Evolutionary conservation across 2,888 invertebrate genomes (phyloP), one percentile per base, ranked within the genome.

Genomic region (Hofmannophila pseudospretella): DNA sequence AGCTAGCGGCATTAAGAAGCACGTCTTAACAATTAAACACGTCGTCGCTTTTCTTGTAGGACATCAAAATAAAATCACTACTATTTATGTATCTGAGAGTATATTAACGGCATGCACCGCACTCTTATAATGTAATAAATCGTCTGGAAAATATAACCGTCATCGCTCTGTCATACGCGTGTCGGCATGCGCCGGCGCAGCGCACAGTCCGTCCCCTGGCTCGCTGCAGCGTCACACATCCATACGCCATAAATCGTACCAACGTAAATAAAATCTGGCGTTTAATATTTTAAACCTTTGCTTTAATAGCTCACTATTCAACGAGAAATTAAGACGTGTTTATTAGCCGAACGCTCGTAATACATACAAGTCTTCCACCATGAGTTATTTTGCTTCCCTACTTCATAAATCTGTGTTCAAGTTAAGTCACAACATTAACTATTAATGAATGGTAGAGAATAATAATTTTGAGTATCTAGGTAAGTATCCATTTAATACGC

Each of bases 141-240:
- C 77, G 86, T 82, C 78, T 85, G 79, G 81, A 81, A 82, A 81
- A 84, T 86, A 86, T 86, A 86, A 80, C 81, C 60, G 67, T 86
- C 85, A 81, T 58, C 85, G 65, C 71, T 67, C 61, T 77, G 84
- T 86, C 86, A 86, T 86, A 82, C 65, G 67, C 69, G 55, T 64
- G 70, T 68, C 67, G 64, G 45, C 41, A 56, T 54, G 67, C 62
- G 60, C 58, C 47, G 47, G 61, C 61, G 57, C 58, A 40, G 58
- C 55, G 50, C 41, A 38, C 43, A 32, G 39, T 42, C 35, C 47
- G 36, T 38, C 47, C 43, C 42, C 50, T 51, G 50, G 42, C 51
- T 38, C 54, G 53, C 39, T n/a, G 14, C 29, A 29, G 47, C 67
- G 65, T 65, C 66, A 65, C 62, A 61, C 65, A 65, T 59, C 67